Percentiles rank a stretch among this genome's conserved stretches.
These are phyloP conservation scores for Metacarcinus magister DNA, from an alignment of 2,888 invertebrate species.

Conservation along the genomic window DNA sequence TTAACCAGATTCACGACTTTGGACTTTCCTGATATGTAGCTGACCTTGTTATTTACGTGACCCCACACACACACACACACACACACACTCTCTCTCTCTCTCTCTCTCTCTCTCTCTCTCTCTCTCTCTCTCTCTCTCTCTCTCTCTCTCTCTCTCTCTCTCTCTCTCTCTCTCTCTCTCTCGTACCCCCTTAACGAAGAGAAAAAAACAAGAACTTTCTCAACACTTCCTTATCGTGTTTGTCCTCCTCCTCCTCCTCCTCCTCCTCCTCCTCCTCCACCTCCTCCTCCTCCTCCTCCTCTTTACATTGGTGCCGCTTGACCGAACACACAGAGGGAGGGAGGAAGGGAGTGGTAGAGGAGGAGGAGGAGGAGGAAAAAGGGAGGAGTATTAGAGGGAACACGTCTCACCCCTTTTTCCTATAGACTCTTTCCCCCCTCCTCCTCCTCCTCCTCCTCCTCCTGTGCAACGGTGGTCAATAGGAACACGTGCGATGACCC, in stretches of 20 bases:
- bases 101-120: not conserved
- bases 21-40: not conserved
- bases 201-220: too few species aligned
- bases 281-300: not conserved
- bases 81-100: constrained; percentile 57
- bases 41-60: constrained; percentile 41
- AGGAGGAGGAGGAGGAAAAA: not conserved
- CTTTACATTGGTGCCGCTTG: not conserved
- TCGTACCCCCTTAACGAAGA: not conserved
- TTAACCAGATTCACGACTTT: not conserved
- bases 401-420: not conserved
- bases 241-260: not conserved
- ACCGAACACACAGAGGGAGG: not conserved
- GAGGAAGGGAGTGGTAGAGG: not conserved
- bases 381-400: not conserved
- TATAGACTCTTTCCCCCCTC: not conserved
- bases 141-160: not conserved
- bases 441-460: constrained; percentile 13
- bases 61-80: constrained; percentile 10
- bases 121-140: too few species aligned
- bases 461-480: not conserved
- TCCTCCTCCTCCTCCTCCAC: not conserved
- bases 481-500: not conserved
- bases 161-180: not conserved
- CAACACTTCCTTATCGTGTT: not conserved